Percentiles rank a stretch among this genome's conserved stretches.
phyloP scores from a whole-genome alignment of 1,140 invertebrate genomes.

The Bombus haemorrhoidalis region DNA sequence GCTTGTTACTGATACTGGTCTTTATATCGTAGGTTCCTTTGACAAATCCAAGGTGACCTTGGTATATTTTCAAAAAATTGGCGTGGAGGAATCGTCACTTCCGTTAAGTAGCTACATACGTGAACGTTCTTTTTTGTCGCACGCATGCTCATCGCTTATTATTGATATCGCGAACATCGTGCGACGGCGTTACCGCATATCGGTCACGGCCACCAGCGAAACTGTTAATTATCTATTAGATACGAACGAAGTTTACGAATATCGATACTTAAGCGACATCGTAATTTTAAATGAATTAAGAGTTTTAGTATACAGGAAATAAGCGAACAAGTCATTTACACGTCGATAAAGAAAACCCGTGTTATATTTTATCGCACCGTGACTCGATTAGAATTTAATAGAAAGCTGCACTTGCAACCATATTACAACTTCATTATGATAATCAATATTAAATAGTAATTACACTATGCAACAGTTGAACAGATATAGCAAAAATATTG shows the following conservation, averaged over 20 bases:
- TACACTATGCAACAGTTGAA: neutral
- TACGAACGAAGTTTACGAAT: slow-evolving; percentile 38
- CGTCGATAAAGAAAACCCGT: neutral
- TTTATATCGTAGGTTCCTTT: slow-evolving; percentile 13
- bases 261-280: neutral
- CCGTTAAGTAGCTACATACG: slow-evolving; percentile 22
- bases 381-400: neutral
- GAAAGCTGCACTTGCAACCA: too few species aligned
- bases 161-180: slow-evolving; percentile 50
- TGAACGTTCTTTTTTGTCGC: slow-evolving; percentile 46
- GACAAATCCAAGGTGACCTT: slow-evolving; percentile 36
- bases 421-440: neutral
- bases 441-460: neutral
- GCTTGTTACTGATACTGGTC: neutral
- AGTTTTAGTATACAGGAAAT: neutral
- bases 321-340: neutral
- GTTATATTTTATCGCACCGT: neutral
- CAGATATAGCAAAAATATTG: neutral
- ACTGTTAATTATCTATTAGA: slow-evolving; percentile 54
- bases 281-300: neutral
- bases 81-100: slow-evolving; percentile 26
- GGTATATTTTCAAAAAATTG: slow-evolving; percentile 44
- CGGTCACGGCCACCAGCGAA: slow-evolving; percentile 50
- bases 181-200: slow-evolving; percentile 52
- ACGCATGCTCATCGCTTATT: slow-evolving; percentile 53